Percentiles rank a stretch among this genome's conserved stretches.
Evolutionary conservation across 2,113 vertebrate genomes (phyloP).

Genomic region (Pelecanus crispus): DNA sequence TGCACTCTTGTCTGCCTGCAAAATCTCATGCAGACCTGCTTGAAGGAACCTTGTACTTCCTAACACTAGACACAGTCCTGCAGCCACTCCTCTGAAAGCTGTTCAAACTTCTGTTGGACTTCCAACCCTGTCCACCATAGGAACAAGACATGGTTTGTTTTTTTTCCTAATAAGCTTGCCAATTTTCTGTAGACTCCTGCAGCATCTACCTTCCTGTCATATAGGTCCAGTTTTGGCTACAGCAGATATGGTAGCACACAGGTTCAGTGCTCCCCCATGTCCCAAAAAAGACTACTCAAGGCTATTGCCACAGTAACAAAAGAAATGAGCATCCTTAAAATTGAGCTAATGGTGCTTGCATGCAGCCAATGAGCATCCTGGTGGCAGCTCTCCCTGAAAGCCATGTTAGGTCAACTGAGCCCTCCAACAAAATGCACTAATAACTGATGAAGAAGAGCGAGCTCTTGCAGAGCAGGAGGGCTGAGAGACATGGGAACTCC

Average conservation of each 20-base stretch:
- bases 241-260: not conserved
- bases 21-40: not conserved
- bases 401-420: not conserved
- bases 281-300: not conserved
- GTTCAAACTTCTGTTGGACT: not conserved
- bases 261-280: not conserved
- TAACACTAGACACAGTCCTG: not conserved
- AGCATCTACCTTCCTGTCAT: not conserved
- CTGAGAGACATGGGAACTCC: not conserved
- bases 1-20: not conserved
- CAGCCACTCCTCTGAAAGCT: not conserved
- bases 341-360: not conserved
- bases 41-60: not conserved
- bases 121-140: not conserved
- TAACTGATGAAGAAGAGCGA: not conserved
- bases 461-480: not conserved
- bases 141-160: not conserved
- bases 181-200: not conserved
- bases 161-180: not conserved
- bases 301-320: not conserved
- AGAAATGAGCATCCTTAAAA: not conserved
- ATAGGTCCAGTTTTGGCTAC: not conserved
- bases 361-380: not conserved
- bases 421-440: not conserved
- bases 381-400: not conserved